A percentile compares a stretch with the other conserved stretches of the same genome.
Conservation (phyloP, 2,113 vertebrate genomes). For the Stegostoma tigrinum region DNA sequence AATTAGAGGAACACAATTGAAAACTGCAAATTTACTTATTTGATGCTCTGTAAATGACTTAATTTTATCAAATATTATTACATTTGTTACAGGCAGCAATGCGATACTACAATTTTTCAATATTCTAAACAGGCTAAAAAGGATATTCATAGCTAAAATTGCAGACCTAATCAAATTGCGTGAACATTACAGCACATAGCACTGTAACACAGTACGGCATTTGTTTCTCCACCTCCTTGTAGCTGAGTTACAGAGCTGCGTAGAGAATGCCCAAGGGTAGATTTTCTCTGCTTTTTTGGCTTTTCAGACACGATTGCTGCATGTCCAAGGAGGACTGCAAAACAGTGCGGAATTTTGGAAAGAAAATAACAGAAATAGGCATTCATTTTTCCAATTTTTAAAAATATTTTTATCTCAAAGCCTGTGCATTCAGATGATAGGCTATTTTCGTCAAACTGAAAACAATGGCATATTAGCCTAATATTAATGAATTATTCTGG, state of each 20-base stretch:
- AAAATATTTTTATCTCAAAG: not conserved
- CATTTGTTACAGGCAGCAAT: not conserved
- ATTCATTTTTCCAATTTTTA: not conserved
- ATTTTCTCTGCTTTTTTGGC: not conserved
- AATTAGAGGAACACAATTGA: not conserved
- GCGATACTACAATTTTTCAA: not conserved
- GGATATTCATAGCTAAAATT: not conserved
- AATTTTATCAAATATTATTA: not conserved
- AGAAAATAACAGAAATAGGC: not conserved
- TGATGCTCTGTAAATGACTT: not conserved
- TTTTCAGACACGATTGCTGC: not conserved
- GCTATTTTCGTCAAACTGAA: not conserved
- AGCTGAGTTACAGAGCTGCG: not conserved
- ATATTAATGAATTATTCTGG: not conserved
- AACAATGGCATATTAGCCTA: not conserved
- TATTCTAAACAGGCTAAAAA: not conserved
- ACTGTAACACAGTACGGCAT: not conserved
- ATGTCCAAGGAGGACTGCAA: no score
- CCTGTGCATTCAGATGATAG: not conserved
- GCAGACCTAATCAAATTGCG: not conserved
- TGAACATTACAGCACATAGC: not conserved
- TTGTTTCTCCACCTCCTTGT: not conserved
- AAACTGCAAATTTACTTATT: not conserved
- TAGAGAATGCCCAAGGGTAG: not conserved
- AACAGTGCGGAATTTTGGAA: not conserved